Conservation (phyloP, 1,140 invertebrate species). For the Diploscapter pachys region DNA sequence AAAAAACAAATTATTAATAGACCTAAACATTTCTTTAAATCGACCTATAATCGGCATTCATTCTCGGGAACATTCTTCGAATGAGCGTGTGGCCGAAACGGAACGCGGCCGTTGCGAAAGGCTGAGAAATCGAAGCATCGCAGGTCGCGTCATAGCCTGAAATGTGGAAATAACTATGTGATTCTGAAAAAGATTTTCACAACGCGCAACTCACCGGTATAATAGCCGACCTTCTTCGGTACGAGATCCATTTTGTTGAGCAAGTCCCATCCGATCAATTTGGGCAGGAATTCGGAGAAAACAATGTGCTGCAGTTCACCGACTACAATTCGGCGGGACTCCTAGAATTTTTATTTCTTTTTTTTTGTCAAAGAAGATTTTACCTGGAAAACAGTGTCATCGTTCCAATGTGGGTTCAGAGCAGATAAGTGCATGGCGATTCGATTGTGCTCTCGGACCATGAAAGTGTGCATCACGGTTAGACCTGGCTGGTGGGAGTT, state of each 20-base stretch:
- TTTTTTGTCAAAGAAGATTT: slow-evolving; percentile 60
- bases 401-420: slow-evolving; percentile 60
- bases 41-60: slow-evolving; percentile 38
- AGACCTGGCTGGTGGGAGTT: slow-evolving; percentile 87
- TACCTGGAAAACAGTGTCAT: slow-evolving; percentile 58
- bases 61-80: slow-evolving; percentile 43
- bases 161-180: neutral
- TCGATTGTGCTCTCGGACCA: slow-evolving; percentile 77
- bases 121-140: slow-evolving; percentile 56
- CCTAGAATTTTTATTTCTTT: slow-evolving; percentile 55
- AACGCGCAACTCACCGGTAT: slow-evolving; percentile 6
- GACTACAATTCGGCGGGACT: slow-evolving; percentile 75
- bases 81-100: slow-evolving; percentile 67
- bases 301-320: slow-evolving; percentile 84
- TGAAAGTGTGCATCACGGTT: slow-evolving; percentile 63
- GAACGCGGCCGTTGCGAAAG: slow-evolving; percentile 63
- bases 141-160: slow-evolving; percentile 52
- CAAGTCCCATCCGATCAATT: slow-evolving; percentile 79
- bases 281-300: slow-evolving; percentile 78
- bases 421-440: slow-evolving; percentile 72
- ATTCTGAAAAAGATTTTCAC: neutral
- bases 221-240: slow-evolving; percentile 44
- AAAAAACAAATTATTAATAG: slow-evolving; percentile 33
- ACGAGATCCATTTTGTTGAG: slow-evolving; percentile 64
- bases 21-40: neutral